These are phyloP conservation scores for Scomber japonicus DNA, from an alignment of 2,113 vertebrate species.

Conservation along the genomic window DNA sequence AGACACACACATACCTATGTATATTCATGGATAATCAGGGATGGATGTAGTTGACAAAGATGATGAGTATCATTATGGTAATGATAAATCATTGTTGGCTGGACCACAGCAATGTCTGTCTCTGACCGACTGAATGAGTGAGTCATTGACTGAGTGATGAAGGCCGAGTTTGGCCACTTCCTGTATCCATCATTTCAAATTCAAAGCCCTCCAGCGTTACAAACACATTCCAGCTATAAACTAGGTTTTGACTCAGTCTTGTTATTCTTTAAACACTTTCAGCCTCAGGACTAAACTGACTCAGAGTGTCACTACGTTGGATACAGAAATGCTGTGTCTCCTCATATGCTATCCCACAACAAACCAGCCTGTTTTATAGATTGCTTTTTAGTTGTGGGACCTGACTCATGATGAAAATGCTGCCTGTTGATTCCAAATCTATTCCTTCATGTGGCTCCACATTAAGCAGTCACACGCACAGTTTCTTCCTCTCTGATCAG, in stretches of 20 bases:
- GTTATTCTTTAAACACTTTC: neutral
- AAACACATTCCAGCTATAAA: no score
- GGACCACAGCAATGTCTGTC: no score
- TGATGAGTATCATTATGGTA: neutral
- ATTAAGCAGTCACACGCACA: neutral
- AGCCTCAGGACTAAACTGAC: slow-evolving; percentile 1
- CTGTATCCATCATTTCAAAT: no score
- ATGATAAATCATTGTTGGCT: no score
- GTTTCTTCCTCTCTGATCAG: neutral
- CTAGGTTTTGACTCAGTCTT: no score
- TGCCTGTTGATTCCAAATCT: neutral
- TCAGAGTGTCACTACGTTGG: neutral
- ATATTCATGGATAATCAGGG: neutral
- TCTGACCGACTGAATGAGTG: no score
- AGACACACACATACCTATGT: neutral
- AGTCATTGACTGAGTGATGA: no score
- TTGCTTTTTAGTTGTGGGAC: neutral
- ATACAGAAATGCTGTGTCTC: neutral
- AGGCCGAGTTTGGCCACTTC: no score
- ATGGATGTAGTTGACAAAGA: neutral
- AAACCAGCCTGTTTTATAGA: neutral
- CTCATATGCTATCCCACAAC: neutral
- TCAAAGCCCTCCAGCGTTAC: no score
- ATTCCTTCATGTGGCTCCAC: neutral
- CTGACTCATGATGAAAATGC: neutral